Percentiles rank a stretch among this genome's conserved stretches.
phyloP scores from a whole-genome alignment of 2,797 vertebrate species.

The Parotocinclus haroldoi region DNA sequence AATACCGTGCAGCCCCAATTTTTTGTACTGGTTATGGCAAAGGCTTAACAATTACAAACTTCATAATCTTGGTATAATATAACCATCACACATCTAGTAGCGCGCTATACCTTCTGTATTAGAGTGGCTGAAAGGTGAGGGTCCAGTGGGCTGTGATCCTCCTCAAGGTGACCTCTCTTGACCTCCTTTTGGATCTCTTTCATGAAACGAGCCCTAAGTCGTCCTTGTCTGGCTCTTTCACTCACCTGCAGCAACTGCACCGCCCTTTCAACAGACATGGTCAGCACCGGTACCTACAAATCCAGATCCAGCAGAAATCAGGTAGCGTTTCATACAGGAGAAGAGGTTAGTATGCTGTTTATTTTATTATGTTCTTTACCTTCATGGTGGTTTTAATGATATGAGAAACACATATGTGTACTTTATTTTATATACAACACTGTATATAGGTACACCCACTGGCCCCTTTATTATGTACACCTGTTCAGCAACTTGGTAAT shows the following conservation, averaged over 20 bases:
- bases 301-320: not conserved
- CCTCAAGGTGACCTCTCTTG: conserved; percentile 50
- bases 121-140: conserved; percentile 57
- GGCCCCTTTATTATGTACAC: no score
- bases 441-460: no score
- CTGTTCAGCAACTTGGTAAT: no score
- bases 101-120: conserved; percentile 76
- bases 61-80: not conserved
- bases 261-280: conserved; percentile 65
- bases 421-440: no score
- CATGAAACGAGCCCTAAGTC: conserved; percentile 73
- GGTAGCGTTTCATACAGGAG: no score
- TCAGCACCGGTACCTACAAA: conserved; percentile 46
- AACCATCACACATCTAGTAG: not conserved
- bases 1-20: no score
- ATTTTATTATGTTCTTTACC: no score
- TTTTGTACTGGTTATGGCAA: no score
- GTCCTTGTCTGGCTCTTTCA: conserved; percentile 79
- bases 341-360: no score
- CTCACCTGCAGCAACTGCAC: conserved; percentile 71
- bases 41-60: no score
- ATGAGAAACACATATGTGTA: no score
- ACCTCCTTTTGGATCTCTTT: conserved; percentile 68
- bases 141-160: not conserved
- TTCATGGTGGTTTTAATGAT: no score